Base-by-base conservation (phyloP, 2,113 vertebrate genomes). In the Melanocharis versteri region DNA sequence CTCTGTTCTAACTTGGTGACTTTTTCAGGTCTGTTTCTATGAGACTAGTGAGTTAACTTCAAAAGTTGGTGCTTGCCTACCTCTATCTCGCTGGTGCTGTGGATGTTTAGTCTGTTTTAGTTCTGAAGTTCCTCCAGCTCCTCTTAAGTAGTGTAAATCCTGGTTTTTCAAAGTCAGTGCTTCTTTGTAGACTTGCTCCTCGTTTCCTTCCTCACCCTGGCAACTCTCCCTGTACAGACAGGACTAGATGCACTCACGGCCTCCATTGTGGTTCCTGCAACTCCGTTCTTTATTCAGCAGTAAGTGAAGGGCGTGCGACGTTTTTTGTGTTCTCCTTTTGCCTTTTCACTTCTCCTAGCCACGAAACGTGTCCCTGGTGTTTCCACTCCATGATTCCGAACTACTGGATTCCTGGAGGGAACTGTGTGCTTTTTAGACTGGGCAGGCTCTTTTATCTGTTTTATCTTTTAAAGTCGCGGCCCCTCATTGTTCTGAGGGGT, bases 11-110 rank as follows among this genome's bases (percentile, higher is more conserved):
- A 91, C 69, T 60, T 90, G 56, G 40, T 86, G 19, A 16, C 72
- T 77, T 82, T 90, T 88, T 75, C 37, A 94, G 86, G 53, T 72
- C 48, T 60, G 39, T 94, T 90, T 89, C 79, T 91, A 22, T 68
- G 65, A 84, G 53, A 77, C 73, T 88, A 33, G 23, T 7, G 5
- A 48, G 18, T 83, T 69, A 62, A 47, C 61, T 70, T 84, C 15
- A 72, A 51, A 92, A 14, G 33, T 76, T 61, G 66, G 42, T 94
- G 79, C 48, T 81, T 91, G 54, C 53, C 56, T 81, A 18, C n/a
- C n/a, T 81, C 15, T 93, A 70, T 66, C 33, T 84, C 16, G 8
- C 57, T 57, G 30, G 30, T 50, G 33, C 18, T 44, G 48, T 83
- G 77, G 72, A 54, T 81, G 18, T 89, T 91, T n/a, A 83, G 60